Conservation (phyloP, 2,797 vertebrate genomes). For the Falco rusticolus region DNA sequence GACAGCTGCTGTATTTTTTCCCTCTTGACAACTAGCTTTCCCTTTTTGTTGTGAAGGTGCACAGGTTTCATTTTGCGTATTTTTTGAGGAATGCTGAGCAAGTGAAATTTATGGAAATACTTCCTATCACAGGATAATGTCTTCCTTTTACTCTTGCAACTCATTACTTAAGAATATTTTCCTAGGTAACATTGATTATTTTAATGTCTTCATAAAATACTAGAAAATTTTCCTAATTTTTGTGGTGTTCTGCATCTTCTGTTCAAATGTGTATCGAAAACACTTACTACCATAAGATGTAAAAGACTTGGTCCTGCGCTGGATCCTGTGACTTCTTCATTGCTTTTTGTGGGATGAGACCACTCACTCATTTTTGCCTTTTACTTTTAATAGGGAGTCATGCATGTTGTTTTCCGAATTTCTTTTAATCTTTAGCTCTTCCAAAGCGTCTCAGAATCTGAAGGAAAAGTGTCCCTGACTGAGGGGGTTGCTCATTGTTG, state of each 20-base stretch:
- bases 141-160: not conserved
- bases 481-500: not conserved
- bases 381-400: not conserved
- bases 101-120: not conserved
- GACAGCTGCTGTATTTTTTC: not conserved
- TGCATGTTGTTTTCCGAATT: not conserved
- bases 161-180: not conserved
- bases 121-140: not conserved
- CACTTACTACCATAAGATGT: not conserved
- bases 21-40: not conserved
- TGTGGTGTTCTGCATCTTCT: not conserved
- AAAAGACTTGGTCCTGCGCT: not conserved
- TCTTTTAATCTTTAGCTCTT: not conserved
- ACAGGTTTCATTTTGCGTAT: not conserved
- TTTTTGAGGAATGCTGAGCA: not conserved
- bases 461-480: not conserved
- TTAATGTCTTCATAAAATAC: not conserved
- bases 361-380: not conserved
- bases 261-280: not conserved
- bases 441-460: not conserved
- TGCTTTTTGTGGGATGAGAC: not conserved
- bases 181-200: not conserved
- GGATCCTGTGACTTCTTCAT: not conserved
- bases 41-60: not conserved
- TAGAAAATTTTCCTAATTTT: not conserved